phyloP scores from a whole-genome alignment of 2,113 vertebrate species.

The Patagioenas fasciata region DNA sequence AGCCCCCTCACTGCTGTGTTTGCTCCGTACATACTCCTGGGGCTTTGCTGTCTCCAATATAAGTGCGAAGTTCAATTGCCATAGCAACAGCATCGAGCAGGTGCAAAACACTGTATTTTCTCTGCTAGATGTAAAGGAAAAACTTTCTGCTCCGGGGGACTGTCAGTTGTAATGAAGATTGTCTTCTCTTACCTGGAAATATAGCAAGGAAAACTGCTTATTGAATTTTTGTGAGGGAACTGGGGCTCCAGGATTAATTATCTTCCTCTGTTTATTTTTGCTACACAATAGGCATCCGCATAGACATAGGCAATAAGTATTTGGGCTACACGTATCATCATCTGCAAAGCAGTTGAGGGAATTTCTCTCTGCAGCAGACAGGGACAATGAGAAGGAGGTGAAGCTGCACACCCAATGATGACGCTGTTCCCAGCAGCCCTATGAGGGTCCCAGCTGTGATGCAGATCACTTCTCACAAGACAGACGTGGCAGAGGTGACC shows the following conservation, averaged over 20 bases:
- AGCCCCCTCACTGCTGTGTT: neutral
- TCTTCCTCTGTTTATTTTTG: neutral
- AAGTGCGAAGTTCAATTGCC: neutral
- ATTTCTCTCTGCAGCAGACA: neutral
- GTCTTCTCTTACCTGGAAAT: neutral
- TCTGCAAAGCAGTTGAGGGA: neutral
- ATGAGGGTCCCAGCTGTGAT: neutral
- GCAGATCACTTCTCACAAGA: neutral
- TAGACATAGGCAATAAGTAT: neutral
- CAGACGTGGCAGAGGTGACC: neutral
- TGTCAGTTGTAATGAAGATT: constrained; percentile 11
- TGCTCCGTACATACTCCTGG: neutral
- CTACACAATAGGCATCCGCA: neutral
- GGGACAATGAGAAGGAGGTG: neutral
- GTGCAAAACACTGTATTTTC: neutral
- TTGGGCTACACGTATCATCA: neutral
- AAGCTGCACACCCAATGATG: neutral
- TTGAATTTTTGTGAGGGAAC: neutral
- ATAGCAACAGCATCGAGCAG: constrained; percentile 46
- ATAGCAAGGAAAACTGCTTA: constrained; percentile 12
- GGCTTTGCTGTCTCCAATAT: neutral
- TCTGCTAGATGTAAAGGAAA: neutral
- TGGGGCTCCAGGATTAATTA: constrained; percentile 35
- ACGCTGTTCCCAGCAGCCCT: neutral
- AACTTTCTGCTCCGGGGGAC: neutral